phyloP scores from a whole-genome alignment of 2,888 invertebrate species.

The Camponotus fellah region DNA sequence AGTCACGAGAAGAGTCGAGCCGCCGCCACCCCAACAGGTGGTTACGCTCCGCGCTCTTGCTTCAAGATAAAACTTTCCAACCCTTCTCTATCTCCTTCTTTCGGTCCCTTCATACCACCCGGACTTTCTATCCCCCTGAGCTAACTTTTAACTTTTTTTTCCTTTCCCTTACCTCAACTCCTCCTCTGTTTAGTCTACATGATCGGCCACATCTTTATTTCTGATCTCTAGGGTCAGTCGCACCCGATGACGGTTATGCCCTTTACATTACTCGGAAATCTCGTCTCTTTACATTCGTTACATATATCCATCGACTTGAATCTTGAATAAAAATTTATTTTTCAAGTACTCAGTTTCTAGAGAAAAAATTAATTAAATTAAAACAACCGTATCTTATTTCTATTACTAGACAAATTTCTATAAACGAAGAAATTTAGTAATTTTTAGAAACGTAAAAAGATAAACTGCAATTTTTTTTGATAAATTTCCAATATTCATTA shows the following conservation, averaged over 20 bases:
- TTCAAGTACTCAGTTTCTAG: not conserved
- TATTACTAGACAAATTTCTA: too few relatives aligned
- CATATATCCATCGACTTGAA: not conserved
- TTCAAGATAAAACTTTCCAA: slow-evolving; percentile 66
- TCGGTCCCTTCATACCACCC: slow-evolving; percentile 65
- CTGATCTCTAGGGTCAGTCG: slow-evolving; percentile 65
- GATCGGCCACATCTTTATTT: slow-evolving; percentile 73
- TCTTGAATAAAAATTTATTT: not conserved
- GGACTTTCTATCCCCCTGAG: slow-evolving; percentile 71
- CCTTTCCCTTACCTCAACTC: slow-evolving; percentile 21
- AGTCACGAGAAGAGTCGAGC: slow-evolving; percentile 21
- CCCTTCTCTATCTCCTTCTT: slow-evolving; percentile 57
- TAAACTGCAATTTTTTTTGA: not conserved
- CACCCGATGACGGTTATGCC: slow-evolving; percentile 16
- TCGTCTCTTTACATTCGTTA: slow-evolving; percentile 13
- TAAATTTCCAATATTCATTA: not conserved
- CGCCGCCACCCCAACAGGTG: slow-evolving; percentile 73
- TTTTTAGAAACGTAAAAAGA: not conserved
- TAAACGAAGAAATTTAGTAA: not conserved
- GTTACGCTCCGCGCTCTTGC: slow-evolving; percentile 59
- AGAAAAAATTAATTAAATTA: not conserved
- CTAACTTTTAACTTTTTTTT: slow-evolving; percentile 71
- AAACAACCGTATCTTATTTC: not conserved
- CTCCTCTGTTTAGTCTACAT: slow-evolving; percentile 63
- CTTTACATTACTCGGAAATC: not conserved